These are phyloP conservation scores for Aphelenchoides avenae DNA, from an alignment of 1,140 invertebrate species.

Conservation along the genomic window DNA sequence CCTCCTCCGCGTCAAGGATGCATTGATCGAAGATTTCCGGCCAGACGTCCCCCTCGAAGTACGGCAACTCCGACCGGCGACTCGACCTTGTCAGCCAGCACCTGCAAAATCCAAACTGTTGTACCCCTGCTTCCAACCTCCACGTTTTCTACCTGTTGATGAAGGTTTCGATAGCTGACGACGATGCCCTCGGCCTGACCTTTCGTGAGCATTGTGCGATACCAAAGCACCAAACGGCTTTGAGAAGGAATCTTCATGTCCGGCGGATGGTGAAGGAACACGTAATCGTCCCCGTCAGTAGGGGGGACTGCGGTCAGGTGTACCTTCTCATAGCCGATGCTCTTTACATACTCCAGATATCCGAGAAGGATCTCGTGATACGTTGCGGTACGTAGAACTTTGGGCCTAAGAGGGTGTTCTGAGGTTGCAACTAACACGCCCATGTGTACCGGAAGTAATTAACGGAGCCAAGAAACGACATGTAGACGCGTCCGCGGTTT, in stretches of 20 bases:
- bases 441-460: slow-evolving; percentile 99
- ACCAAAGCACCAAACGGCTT: slow-evolving; percentile 98
- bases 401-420: too few relatives aligned
- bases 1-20: slow-evolving; percentile 81
- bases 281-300: slow-evolving; percentile 98
- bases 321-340: slow-evolving; percentile 94
- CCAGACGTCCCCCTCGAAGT: slow-evolving; percentile 97
- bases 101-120: slow-evolving; percentile 66
- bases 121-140: not conserved
- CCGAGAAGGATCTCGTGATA: slow-evolving; percentile 99
- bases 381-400: slow-evolving; percentile 90
- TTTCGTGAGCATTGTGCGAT: slow-evolving; percentile 99
- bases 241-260: slow-evolving; percentile 99
- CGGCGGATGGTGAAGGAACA: slow-evolving; percentile 97
- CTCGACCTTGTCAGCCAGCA: slow-evolving; percentile 89
- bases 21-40: slow-evolving; percentile 98
- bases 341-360: slow-evolving; percentile 97
- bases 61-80: slow-evolving; percentile 94
- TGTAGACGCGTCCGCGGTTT: slow-evolving; percentile 94
- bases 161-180: slow-evolving; percentile 82
- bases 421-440: too few relatives aligned
- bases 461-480: slow-evolving; percentile 97
- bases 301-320: slow-evolving; percentile 99
- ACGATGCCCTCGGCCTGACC: slow-evolving; percentile 96
- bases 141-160: slow-evolving; percentile 40